Conservation (phyloP, 2,797 vertebrate species). For the Pipistrellus kuhlii region DNA sequence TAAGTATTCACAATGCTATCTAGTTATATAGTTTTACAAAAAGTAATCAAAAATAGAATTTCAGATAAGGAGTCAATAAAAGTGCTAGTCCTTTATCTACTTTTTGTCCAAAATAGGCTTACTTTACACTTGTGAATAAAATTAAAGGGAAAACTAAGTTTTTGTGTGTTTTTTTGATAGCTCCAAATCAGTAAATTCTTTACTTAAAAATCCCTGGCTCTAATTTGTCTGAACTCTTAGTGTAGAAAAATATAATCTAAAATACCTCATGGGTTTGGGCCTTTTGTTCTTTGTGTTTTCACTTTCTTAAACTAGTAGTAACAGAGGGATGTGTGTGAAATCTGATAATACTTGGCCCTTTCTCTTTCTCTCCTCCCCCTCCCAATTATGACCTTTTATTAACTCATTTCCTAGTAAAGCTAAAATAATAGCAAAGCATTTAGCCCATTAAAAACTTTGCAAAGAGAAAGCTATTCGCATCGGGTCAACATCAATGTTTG, state of each 20-base stretch:
- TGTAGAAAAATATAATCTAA: constrained; percentile 41
- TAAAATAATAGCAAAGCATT: constrained; percentile 76
- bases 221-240: constrained; percentile 22
- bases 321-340: constrained; percentile 47
- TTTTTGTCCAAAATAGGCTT: background rate
- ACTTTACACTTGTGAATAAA: background rate
- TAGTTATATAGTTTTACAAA: constrained; percentile 23
- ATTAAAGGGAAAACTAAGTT: background rate
- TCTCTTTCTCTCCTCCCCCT: background rate
- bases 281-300: constrained; percentile 70
- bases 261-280: background rate
- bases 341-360: constrained; percentile 41
- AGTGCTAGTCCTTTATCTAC: background rate
- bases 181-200: constrained; percentile 6
- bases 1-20: background rate
- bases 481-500: constrained; percentile 49
- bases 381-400: constrained; percentile 71
- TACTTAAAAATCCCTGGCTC: background rate
- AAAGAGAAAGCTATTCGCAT: constrained; percentile 74
- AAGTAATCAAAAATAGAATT: background rate
- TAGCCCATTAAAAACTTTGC: constrained; percentile 46
- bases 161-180: background rate
- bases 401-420: constrained; percentile 74
- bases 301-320: constrained; percentile 46
- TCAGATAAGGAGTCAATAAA: background rate